These are phyloP conservation scores for Agonopterix heracliana DNA, from an alignment of 2,888 invertebrate genomes.

Conservation along the genomic window DNA sequence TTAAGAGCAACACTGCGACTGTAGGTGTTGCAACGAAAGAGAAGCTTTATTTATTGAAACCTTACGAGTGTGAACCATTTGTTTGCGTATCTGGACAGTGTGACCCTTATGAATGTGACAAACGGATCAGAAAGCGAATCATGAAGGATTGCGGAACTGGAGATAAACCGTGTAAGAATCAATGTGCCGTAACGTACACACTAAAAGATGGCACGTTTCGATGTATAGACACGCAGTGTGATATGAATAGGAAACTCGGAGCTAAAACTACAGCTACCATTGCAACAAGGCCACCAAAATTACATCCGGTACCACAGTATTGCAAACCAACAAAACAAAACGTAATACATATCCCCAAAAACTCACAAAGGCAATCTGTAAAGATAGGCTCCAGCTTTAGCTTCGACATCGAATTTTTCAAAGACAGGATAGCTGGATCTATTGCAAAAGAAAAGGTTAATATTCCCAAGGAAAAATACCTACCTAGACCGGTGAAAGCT, in stretches of 20 bases:
- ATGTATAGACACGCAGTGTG: not conserved
- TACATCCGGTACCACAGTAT: not conserved
- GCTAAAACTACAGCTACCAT: too few species aligned
- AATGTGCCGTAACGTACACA: too few species aligned
- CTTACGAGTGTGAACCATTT: slow-evolving; percentile 28
- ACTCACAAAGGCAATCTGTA: not conserved
- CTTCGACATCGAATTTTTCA: slow-evolving; percentile 27
- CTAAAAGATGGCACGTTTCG: not conserved
- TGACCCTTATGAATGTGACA: slow-evolving; percentile 25
- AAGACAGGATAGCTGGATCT: slow-evolving; percentile 8
- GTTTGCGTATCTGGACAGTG: slow-evolving; percentile 27
- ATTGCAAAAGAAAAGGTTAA: not conserved
- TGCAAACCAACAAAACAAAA: not conserved
- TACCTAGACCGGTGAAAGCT: too few species aligned
- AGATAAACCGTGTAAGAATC: not conserved
- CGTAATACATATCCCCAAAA: not conserved
- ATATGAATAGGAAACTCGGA: not conserved
- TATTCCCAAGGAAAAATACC: too few species aligned
- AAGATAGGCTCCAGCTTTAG: slow-evolving; percentile 24
- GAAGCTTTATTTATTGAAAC: slow-evolving; percentile 9
- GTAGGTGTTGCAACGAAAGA: not conserved
- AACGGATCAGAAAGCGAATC: slow-evolving; percentile 21
- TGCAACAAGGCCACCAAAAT: not conserved
- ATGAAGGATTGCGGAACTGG: not conserved
- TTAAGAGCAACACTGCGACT: not conserved